A percentile compares a stretch with the other conserved stretches of the same genome.
These are phyloP conservation scores for Psephotus haematonotus DNA, from an alignment of 2,113 vertebrate genomes.

Conservation along the genomic window DNA sequence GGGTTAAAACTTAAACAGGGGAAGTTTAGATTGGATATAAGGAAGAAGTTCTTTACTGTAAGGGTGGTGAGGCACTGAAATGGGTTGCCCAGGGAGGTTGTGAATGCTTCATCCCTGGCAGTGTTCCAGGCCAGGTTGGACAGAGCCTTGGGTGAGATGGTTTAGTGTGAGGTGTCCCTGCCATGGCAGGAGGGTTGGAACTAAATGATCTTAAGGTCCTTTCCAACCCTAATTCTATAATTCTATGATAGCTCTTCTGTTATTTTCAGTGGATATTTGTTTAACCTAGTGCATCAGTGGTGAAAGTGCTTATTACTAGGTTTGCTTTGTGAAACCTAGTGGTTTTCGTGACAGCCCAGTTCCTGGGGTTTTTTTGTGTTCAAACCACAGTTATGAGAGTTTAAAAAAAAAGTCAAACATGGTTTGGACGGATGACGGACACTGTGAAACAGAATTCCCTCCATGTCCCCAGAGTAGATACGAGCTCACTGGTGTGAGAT, in stretches of 20 bases:
- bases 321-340: neutral
- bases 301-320: neutral
- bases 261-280: neutral
- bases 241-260: neutral
- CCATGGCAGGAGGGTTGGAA: too few relatives aligned
- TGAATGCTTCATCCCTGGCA: too few relatives aligned
- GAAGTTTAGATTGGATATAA: too few relatives aligned
- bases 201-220: too few relatives aligned
- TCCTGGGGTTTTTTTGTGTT: neutral
- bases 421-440: accelerated
- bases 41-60: too few relatives aligned
- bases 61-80: too few relatives aligned
- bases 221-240: too few relatives aligned
- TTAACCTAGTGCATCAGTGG: neutral
- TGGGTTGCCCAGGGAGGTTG: too few relatives aligned
- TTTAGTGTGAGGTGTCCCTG: too few relatives aligned
- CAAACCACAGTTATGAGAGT: neutral
- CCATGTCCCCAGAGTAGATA: neutral
- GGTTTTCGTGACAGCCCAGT: neutral
- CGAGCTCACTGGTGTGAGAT: neutral
- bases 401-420: neutral
- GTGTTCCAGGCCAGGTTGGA: too few relatives aligned
- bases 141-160: too few relatives aligned
- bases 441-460: neutral
- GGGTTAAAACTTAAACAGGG: too few relatives aligned